Base-by-base conservation (phyloP, 2,888 invertebrate genomes). In the Archips xylosteana region DNA sequence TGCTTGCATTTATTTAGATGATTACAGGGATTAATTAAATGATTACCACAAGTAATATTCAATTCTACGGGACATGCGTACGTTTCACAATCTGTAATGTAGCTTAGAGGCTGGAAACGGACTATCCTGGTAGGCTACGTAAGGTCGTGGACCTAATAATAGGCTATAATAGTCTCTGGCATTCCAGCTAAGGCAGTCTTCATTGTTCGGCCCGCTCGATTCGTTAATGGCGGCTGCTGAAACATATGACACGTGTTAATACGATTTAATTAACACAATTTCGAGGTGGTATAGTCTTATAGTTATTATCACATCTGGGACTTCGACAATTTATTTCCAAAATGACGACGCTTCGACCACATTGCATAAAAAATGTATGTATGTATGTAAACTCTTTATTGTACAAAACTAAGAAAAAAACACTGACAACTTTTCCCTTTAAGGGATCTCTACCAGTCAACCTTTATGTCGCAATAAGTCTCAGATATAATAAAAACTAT, bases 211-310 rank as follows among this genome's bases (percentile, higher is more conserved):
- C 85, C 86, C 89, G 87, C 90, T 83, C 88, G 83, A 54, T 81
- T 83, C 81, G 78, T 85, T 94, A 94, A 81, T 94, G 94, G 92
- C 94, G 94, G 94, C 94, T 94, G 90, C 87, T 89, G 91, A 42
- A 83, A 87, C 60, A 70, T 54, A 74, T 51, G 15, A 60, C 45
- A 32, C 9, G 36, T 23, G 10, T 70, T 70, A 74, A 61, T 61
- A 70, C 12, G 12, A 23, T 1, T 32, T 32, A 57, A 32, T 23
- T 54, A 3, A 23, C 23, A n/a, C 47, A 5, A 15, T 49, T 49
- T 49, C 12, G 13, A n/a, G n/a, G 1, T 47, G 47, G 47, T 13
- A 12, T 47, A 13, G 12, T 13, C 12, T 47, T 12, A 47, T 23
- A 23, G 23, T 23, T 23, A 23, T 23, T 23, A 23, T 23, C 23